Conservation (phyloP, 2,888 invertebrate species). For the Drosophila bunnanda region DNA sequence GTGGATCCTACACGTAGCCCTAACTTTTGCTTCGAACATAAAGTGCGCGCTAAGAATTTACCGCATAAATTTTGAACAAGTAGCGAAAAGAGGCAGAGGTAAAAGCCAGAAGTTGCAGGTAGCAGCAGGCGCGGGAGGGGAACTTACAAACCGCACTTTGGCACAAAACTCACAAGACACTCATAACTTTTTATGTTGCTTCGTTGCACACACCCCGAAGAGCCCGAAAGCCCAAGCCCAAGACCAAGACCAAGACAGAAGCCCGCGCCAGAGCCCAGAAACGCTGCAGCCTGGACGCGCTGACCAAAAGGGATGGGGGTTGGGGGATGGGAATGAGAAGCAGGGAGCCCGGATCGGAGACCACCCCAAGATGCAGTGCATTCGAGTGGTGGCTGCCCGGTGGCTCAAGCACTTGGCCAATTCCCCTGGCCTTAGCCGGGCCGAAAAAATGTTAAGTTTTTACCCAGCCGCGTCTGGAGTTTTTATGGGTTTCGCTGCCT, state of each 20-base stretch:
- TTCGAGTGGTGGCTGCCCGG: conserved; percentile 45
- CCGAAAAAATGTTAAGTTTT: conserved; percentile 48
- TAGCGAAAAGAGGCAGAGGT: conserved; percentile 68
- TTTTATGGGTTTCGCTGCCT: conserved; percentile 46
- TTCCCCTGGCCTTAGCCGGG: conserved; percentile 58
- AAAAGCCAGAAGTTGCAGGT: conserved; percentile 58
- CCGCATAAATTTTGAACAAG: conserved; percentile 78
- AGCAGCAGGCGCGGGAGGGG: conserved; percentile 40
- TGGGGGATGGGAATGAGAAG: background rate
- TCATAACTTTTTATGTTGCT: conserved; percentile 79
- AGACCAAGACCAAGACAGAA: conserved; percentile 26
- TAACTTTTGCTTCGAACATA: conserved; percentile 80
- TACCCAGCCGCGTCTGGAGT: conserved; percentile 45
- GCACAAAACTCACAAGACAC: conserved; percentile 81
- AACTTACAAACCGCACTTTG: conserved; percentile 80
- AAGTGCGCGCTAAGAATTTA: conserved; percentile 80
- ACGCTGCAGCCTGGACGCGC: conserved; percentile 18
- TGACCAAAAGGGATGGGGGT: conserved; percentile 31
- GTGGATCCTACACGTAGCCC: conserved; percentile 75
- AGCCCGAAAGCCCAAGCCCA: conserved; percentile 22
- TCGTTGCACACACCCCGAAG: conserved; percentile 71
- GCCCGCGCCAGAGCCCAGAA: conserved; percentile 42
- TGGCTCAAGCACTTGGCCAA: conserved; percentile 68
- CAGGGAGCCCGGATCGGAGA: conserved; percentile 33
- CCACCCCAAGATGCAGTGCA: conserved; percentile 75